Evolutionary conservation across 2,888 invertebrate genomes (phyloP).

Genomic region (Ceriagrion tenellum): DNA sequence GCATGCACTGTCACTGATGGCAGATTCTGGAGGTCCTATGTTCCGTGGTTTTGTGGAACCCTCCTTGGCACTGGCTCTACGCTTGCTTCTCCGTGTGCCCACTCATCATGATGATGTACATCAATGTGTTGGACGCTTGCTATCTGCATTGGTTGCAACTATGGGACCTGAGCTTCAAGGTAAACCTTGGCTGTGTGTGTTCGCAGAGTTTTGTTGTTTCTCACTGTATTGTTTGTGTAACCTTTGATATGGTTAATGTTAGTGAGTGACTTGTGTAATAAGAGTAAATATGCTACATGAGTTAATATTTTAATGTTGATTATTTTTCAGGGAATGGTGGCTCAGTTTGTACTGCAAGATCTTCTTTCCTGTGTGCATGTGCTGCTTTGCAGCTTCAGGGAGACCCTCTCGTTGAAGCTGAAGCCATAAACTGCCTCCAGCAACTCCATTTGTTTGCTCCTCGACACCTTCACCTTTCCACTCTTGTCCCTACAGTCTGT

Average conservation of each 20-base stretch:
- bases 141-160: constrained; percentile 97
- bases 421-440: constrained; percentile 97
- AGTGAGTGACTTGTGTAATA: neutral
- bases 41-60: constrained; percentile 98
- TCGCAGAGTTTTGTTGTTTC: too few relatives aligned
- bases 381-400: constrained; percentile 94
- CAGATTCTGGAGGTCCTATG: constrained; percentile 99
- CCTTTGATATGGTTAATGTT: neutral
- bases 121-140: constrained; percentile 94
- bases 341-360: constrained; percentile 87
- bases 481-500: constrained; percentile 94
- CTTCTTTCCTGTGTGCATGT: constrained; percentile 95
- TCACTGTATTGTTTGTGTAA: neutral
- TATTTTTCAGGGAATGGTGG: constrained; percentile 82
- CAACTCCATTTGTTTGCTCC: constrained; percentile 99
- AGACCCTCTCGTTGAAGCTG: constrained; percentile 95
- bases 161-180: constrained; percentile 98
- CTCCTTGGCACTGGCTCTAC: constrained; percentile 92
- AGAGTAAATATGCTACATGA: constrained; percentile 10
- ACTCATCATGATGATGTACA: constrained; percentile 95
- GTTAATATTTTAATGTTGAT: constrained; percentile 4
- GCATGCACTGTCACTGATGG: constrained; percentile 96
- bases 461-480: constrained; percentile 94
- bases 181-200: constrained; percentile 74
- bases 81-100: constrained; percentile 93